Evolutionary conservation across 1,140 invertebrate species (phyloP), one percentile per base, ranked within the genome.

Genomic region (Kradibia gibbosae): DNA sequence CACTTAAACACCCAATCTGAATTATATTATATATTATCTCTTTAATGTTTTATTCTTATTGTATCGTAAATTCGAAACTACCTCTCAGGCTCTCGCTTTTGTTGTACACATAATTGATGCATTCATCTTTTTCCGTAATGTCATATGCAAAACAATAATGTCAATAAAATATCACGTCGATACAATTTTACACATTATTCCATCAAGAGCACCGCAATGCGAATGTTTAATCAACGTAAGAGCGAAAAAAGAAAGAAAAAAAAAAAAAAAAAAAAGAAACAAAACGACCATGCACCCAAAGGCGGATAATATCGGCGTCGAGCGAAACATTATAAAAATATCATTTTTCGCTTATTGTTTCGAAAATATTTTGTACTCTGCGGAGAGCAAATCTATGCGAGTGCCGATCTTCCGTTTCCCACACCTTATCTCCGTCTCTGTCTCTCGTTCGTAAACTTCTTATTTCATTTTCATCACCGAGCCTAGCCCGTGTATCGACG

Each of bases 1-100:
- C 80, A 81, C 31, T 81, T 81, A 81, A 71, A 77, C 80, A 81
- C 62, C 22, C 80, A 81, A 81, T 75, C 73, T 67, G 48, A 34
- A 4, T 70, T 55, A 50, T 62, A 62, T 67, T 36, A 25, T 81
- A 62, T 70, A 76, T n/a, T 65, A 34, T 50, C 57, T 70, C 22
- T 79, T 80, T 74, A 74, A 80, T 34, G 34, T 55, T 70, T 67
- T 36, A 45, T 50, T 55, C 3, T 57, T 53, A 22, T 57, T 25
- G n/a, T n/a, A n/a, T n/a, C n/a, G 25, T 74, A 53, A 53, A 50
- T 75, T 67, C 57, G 36, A n/a, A 81, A 70, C 13, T 60, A 62
- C 60, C 80, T 76, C 53, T 71, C 50, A 76, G 73, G 62, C 73
- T 81, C 65, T 81, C 65, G 48, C 57, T 74, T 42, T 75, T 53